These are phyloP conservation scores for Spisula solida DNA, from an alignment of 2,888 invertebrate genomes.

Conservation along the genomic window DNA sequence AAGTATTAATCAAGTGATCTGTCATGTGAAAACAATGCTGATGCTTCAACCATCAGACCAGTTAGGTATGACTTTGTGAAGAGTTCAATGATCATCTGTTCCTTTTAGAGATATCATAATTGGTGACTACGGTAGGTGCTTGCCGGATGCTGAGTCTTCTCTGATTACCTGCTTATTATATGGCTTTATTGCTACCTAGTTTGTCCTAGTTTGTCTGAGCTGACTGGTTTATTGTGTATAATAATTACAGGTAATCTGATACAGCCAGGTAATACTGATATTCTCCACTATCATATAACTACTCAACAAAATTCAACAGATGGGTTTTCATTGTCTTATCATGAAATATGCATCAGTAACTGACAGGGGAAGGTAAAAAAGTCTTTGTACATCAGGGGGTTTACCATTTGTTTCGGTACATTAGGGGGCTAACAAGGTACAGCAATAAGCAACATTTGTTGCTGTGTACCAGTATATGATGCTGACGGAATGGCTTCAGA, in stretches of 20 bases:
- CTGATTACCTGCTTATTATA: neutral
- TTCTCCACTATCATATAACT: neutral
- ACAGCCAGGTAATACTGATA: neutral
- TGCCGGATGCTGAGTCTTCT: no score
- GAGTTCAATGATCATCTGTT: no score
- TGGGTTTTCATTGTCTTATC: neutral
- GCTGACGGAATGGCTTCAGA: no score
- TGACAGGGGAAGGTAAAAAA: neutral
- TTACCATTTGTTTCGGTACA: neutral
- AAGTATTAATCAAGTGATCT: no score
- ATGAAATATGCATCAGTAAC: conserved; percentile 6
- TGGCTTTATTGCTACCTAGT: neutral
- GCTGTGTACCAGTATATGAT: no score
- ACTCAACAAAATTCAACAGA: neutral
- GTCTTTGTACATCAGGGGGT: neutral
- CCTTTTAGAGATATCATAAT: no score
- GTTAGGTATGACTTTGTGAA: no score
- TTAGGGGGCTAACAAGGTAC: no score
- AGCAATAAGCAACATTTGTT: no score
- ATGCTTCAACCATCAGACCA: no score
- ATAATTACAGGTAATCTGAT: neutral
- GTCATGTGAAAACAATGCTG: no score
- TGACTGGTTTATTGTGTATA: neutral
- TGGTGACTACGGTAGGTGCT: no score
- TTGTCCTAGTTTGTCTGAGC: neutral